Evolutionary conservation across 1,140 invertebrate genomes (phyloP), one percentile per base, ranked within the genome.

Genomic region (Pseudomyrmex dendroicus): DNA sequence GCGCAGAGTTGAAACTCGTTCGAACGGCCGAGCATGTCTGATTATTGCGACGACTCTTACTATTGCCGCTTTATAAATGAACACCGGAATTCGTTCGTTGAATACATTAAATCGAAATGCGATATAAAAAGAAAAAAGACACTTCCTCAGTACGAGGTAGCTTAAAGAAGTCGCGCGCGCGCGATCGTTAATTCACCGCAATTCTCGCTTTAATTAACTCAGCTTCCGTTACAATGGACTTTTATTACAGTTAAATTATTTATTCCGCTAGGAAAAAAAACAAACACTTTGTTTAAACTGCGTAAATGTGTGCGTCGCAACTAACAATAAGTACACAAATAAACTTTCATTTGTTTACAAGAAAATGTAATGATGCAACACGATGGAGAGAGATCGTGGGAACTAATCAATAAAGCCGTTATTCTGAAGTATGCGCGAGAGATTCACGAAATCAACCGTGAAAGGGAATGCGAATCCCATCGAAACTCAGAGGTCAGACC

Each of bases 11-110:
- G 76, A n/a, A 82, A 82, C 78, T 73, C 61, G 70, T 82, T 82
- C 72, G 67, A 63, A 74, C 48, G 50, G 70, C 50, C 78, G 48
- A 74, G 57, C 78, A 48, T 74, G 70, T 74, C 78, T 74, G 78
- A 82, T 82, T 74, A 82, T 74, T 82, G 78, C 78, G 72, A 48
- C 68, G 78, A 74, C 78, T 74, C 61, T 74, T 62, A 74, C 78
- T 35, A 82, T 57, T 74, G 44, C 76, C 35, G 66, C 76, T 22
- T 80, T 80, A 80, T 72, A 80, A 80, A 80, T 80, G 76, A 80
- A 61, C 22, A 72, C 44, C 74, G 20, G 46, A 68, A 54, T 72
- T 59, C 54, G 54, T 12, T 15, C 76, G 66, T 80, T 80, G 76
- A 70, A 80, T 80, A 80, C 54, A 80, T 80, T 80, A 80, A 80